A percentile compares a stretch with the other conserved stretches of the same genome.
These are phyloP conservation scores for Pyrochroa serraticornis DNA, from an alignment of 2,888 invertebrate species.

Conservation along the genomic window DNA sequence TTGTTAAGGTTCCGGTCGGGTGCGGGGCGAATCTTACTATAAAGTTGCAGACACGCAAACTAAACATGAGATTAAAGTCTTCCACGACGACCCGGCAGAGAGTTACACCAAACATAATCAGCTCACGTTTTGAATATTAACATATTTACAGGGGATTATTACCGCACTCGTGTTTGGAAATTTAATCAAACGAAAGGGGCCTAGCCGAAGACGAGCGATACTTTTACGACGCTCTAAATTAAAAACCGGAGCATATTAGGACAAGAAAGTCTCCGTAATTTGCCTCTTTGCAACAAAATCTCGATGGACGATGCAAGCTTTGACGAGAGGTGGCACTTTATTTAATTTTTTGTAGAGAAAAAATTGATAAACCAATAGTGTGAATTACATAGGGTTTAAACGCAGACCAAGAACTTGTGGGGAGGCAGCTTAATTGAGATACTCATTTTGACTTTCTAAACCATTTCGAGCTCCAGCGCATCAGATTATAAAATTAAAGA, in stretches of 20 bases:
- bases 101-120: slow-evolving; percentile 37
- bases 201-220: not conserved
- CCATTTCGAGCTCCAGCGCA: no score
- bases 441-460: no score
- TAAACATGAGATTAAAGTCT: slow-evolving; percentile 40
- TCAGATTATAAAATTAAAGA: no score
- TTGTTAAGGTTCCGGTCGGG: slow-evolving; percentile 26
- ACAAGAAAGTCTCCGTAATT: not conserved
- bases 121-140: slow-evolving; percentile 41
- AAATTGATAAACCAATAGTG: no score
- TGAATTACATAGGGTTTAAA: no score
- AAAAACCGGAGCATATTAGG: not conserved
- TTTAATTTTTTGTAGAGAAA: no score
- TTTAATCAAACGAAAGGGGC: slow-evolving; percentile 15
- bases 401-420: no score
- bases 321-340: no score
- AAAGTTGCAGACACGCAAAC: slow-evolving; percentile 37
- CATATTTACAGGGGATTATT: slow-evolving; percentile 38
- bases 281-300: no score
- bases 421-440: no score
- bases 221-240: not conserved
- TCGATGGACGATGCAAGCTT: no score
- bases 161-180: slow-evolving; percentile 32
- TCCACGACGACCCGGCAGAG: slow-evolving; percentile 26
- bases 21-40: slow-evolving; percentile 16